Base-by-base conservation (phyloP, 2,113 vertebrate species). In the Turnix velox region DNA sequence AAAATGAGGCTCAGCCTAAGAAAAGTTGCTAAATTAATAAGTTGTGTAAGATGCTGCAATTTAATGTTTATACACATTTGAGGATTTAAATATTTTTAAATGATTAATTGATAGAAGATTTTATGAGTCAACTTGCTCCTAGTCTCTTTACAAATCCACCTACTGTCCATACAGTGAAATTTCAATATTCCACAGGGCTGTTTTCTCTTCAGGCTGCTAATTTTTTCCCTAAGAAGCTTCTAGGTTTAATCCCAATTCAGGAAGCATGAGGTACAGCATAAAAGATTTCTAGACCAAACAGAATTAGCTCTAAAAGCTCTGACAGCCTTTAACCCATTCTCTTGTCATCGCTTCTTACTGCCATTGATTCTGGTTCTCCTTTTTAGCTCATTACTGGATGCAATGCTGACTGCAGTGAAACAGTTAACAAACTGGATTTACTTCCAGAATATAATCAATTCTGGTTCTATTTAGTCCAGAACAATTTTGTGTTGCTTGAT, bases 141-240 rank as follows among this genome's bases (percentile, higher is more conserved):
- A 75, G 92, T 87, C 91, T 96, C 92, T 96, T 96, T 96, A 95
- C 88, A 95, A 88, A 96, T 96, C 94, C 95, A 96, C 96, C 96
- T 92, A 94, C 95, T 65, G 73, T 61, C 86, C 69, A 0, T 49
- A 79, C 5, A 78, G 92, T 39, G 72, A 87, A 93, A 96, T 84
- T 92, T 95, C 86, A 90, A 82, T 88, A 92, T 81, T 90, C 86
- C 72, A 73, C 63, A 61, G 43, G 80, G 73, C 65, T 92, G 59
- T 94, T 84, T 92, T 91, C 51, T 90, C 43, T 80, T 90, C 28
- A 74, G 58, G 55, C 40, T 93, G 72, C 28, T 77, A n/a, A 45
- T 54, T 58, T 72, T 67, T 71, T 24, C 35, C 30, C 12, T 31
- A 66, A 58, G 18, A 92, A 92, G 66, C 18, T 76, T 87, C 3